Evolutionary conservation across 2,888 invertebrate species (phyloP).

Genomic region (Ectropis crepuscularia): DNA sequence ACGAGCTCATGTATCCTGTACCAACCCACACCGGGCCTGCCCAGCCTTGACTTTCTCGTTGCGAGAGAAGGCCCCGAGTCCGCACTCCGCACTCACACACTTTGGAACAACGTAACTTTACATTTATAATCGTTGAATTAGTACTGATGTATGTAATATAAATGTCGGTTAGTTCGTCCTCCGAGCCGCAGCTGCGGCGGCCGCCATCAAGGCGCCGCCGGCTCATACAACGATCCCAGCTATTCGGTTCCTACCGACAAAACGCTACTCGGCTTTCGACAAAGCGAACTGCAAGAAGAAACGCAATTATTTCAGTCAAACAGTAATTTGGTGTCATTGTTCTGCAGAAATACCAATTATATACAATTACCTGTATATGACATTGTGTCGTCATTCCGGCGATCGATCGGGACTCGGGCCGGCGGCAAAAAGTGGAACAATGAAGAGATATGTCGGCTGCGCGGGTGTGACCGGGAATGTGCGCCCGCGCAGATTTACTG

Average conservation of each 20-base stretch:
- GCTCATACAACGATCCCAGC: slow-evolving; percentile 36
- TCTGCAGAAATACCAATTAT: slow-evolving; percentile 83
- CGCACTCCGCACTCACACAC: no score
- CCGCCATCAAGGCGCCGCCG: not conserved
- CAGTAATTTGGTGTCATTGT: slow-evolving; percentile 82
- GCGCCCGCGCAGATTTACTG: no score
- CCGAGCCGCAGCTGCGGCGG: no score
- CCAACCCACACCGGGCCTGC: no score
- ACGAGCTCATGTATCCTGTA: no score
- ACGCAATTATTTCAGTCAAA: slow-evolving; percentile 80
- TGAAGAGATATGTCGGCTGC: slow-evolving; percentile 60
- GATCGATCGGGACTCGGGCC: slow-evolving; percentile 67
- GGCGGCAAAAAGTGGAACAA: slow-evolving; percentile 72
- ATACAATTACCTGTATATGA: slow-evolving; percentile 83
- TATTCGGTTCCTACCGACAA: slow-evolving; percentile 60
- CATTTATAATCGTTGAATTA: not conserved
- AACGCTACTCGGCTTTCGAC: slow-evolving; percentile 69
- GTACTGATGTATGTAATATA: not conserved
- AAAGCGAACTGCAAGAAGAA: slow-evolving; percentile 73
- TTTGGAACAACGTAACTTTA: not conserved
- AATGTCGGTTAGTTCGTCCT: no score
- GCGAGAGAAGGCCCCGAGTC: no score
- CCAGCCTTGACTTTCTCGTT: no score
- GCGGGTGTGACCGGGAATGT: slow-evolving; percentile 34
- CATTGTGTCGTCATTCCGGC: slow-evolving; percentile 73